Conservation (phyloP, 1,140 invertebrate genomes). For the Thaumatotibia leucotreta region DNA sequence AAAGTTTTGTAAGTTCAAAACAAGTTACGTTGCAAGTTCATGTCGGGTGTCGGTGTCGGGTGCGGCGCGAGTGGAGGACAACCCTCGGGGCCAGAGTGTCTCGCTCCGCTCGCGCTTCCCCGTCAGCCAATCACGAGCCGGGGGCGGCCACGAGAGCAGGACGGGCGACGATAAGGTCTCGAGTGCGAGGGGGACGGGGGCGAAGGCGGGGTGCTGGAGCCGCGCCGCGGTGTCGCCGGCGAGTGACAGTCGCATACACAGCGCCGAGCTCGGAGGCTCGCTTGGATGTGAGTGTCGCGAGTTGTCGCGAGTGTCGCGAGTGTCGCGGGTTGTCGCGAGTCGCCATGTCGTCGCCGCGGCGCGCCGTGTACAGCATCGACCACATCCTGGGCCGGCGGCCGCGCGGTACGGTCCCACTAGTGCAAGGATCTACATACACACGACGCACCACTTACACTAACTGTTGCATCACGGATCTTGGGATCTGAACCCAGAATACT, state of each 20-base stretch:
- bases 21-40: not conserved
- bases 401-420: not conserved
- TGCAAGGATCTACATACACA: not conserved
- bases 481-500: too few species aligned
- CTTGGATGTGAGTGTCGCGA: slow-evolving; percentile 1
- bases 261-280: too few species aligned
- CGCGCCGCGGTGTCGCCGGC: slow-evolving; percentile 6
- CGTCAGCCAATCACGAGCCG: slow-evolving; percentile 15
- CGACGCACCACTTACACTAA: not conserved
- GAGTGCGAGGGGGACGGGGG: slow-evolving; percentile 9
- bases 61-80: too few species aligned
- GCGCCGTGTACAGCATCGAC: slow-evolving; percentile 57
- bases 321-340: too few species aligned
- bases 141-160: slow-evolving; percentile 16
- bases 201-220: not conserved
- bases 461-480: too few species aligned
- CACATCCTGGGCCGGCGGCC: slow-evolving; percentile 48
- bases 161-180: not conserved
- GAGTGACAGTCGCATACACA: not conserved
- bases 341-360: slow-evolving; percentile 47
- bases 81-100: not conserved
- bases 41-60: too few species aligned
- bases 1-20: not conserved
- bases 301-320: slow-evolving; percentile 2
- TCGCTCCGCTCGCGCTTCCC: slow-evolving; percentile 14